Conservation (phyloP, 2,113 vertebrate species). For the Phyllostomus discolor region DNA sequence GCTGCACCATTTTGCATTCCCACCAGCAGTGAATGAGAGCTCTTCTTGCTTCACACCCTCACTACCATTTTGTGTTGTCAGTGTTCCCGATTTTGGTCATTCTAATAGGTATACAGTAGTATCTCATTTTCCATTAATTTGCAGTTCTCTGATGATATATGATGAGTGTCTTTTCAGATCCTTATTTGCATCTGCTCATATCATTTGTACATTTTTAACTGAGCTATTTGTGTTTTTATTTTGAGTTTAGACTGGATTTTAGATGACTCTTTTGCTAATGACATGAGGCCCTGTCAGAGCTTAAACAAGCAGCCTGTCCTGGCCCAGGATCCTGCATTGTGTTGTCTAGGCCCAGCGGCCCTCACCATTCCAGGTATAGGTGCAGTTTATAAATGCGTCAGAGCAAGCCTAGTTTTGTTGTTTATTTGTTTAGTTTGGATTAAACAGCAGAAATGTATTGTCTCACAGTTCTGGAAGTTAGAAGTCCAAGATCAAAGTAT, state of each 20-base stretch:
- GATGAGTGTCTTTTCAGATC: neutral
- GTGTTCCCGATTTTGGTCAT: neutral
- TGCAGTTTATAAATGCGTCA: neutral
- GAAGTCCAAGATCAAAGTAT: neutral
- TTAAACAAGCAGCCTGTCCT: neutral
- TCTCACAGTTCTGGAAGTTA: neutral
- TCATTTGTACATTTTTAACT: neutral
- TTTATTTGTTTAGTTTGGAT: neutral
- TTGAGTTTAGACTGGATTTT: neutral
- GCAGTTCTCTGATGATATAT: neutral
- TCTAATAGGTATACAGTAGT: neutral
- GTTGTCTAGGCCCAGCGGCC: neutral
- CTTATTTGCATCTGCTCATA: neutral
- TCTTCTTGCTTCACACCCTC: neutral
- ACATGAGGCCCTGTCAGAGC: neutral
- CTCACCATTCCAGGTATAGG: neutral
- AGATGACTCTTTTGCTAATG: neutral
- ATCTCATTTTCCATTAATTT: neutral
- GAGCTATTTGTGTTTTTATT: neutral
- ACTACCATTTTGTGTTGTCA: neutral
- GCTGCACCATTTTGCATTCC: neutral
- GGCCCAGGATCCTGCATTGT: neutral
- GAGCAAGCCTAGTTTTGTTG: neutral
- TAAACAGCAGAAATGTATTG: neutral
- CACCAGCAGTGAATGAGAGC: neutral